Percentiles rank a stretch among this genome's conserved stretches.
These are phyloP conservation scores for Eurosta solidaginis DNA, from an alignment of 1,140 invertebrate species.

Conservation along the genomic window DNA sequence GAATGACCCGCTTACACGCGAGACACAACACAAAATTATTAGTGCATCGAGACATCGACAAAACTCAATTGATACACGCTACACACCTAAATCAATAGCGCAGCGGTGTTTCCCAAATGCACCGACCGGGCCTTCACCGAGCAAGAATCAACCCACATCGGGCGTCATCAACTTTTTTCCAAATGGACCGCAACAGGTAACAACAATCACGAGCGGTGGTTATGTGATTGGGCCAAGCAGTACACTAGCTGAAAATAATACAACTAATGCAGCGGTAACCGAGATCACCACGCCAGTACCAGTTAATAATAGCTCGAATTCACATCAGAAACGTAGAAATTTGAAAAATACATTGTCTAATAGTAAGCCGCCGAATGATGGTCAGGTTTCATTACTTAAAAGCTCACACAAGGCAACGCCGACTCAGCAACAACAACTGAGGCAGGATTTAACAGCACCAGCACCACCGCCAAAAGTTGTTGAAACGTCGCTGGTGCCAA, in stretches of 20 bases:
- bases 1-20: constrained; percentile 30
- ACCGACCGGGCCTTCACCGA: neutral
- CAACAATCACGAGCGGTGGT: constrained; percentile 23
- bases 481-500: neutral
- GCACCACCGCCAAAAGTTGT: neutral
- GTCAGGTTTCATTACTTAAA: constrained; percentile 52
- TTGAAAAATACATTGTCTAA: constrained; percentile 50
- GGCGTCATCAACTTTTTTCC: neutral
- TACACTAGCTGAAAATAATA: neutral
- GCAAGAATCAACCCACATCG: neutral
- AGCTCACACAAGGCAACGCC: constrained; percentile 31
- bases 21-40: constrained; percentile 34
- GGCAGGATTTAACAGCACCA: too few relatives aligned
- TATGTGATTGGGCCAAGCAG: constrained; percentile 29
- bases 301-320: too few relatives aligned
- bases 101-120: neutral
- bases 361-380: constrained; percentile 39
- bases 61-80: neutral
- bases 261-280: neutral
- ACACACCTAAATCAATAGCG: constrained; percentile 30
- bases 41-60: constrained; percentile 8
- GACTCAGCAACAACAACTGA: neutral
- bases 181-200: constrained; percentile 15
- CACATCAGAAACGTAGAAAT: constrained; percentile 53
- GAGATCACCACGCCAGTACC: too few relatives aligned